Base-by-base conservation (phyloP, 2,888 invertebrate genomes). In the Dryococelus australis region DNA sequence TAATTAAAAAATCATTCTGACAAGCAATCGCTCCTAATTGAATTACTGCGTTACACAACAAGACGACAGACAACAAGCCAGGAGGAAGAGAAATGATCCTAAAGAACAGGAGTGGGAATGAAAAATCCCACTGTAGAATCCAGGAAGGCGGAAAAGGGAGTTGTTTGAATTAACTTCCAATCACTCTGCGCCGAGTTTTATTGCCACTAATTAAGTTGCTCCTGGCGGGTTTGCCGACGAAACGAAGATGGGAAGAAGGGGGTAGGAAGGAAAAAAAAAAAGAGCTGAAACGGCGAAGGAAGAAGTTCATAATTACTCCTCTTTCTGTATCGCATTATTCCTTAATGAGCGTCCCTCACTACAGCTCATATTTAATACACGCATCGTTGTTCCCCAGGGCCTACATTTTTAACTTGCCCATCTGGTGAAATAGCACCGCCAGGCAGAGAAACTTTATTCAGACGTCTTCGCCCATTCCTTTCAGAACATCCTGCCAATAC, bases 301-400 rank as follows among this genome's bases (percentile, higher is more conserved):
- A 65, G 65, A 65, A 20, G 65, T 65, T 65, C 65, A 65, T 16
- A 65, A 65, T 65, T 65, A 65, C 65, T 65, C 65, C n/a, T 65
- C 24, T 65, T 65, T 65, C 24, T 65, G 65, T 65, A 65, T 65
- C 65, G 65, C 65, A 65, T 65, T 65, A 65, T n/a, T 65, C 65
- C 65, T 65, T 65, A n/a, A 65, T 65, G 65, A 65, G 65, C 65
- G 65, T 65, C 65, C n/a, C 65, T 65, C 65, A n/a, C 65, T 65
- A n/a, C 65, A 24, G 65, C 65, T 65, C 65, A 65, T 65, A 65
- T 65, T 65, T 65, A 65, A 65, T 65, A 65, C 65, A 65, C 24
- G 65, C n/a, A 6, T 9, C 0, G n/a, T 47, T 6, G 12, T 16
- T 16, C 16, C 47, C 47, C 47, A 47, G 16, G 47, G 47, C 47